Percentiles rank a stretch among this genome's conserved stretches.
Evolutionary conservation across 1,140 invertebrate genomes (phyloP).

Genomic region (Eriosoma lanigerum): DNA sequence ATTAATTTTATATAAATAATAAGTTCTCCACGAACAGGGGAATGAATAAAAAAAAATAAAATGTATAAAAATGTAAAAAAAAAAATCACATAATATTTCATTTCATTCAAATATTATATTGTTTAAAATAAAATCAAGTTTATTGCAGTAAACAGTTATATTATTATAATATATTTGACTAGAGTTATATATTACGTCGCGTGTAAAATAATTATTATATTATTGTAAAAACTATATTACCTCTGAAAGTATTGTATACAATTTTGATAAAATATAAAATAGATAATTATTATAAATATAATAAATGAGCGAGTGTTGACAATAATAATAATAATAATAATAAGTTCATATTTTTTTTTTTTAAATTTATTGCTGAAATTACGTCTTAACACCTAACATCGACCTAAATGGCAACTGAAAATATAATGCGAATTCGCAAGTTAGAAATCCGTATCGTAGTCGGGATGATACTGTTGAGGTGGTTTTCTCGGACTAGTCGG

Average conservation of each 20-base stretch:
- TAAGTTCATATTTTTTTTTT: no score
- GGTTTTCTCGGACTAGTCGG: conserved; percentile 25
- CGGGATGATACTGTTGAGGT: conserved; percentile 24
- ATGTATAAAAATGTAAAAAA: neutral
- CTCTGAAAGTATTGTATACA: no score
- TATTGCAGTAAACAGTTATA: neutral
- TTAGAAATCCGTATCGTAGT: conserved; percentile 35
- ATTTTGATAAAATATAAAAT: neutral
- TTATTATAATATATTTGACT: conserved; percentile 17
- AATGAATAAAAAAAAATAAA: neutral
- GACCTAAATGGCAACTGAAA: conserved; percentile 29
- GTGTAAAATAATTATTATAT: conserved; percentile 2
- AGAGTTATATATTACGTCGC: conserved; percentile 23
- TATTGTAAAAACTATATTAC: no score
- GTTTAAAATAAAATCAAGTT: no score
- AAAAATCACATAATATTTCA: conserved; percentile 20
- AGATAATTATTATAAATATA: conserved; percentile 9
- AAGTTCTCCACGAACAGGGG: no score
- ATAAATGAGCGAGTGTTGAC: conserved; percentile 30
- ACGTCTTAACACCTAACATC: neutral
- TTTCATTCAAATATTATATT: no score
- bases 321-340: no score
- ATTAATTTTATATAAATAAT: no score
- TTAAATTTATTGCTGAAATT: conserved; percentile 6
- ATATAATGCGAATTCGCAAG: neutral